Evolutionary conservation across 2,888 invertebrate genomes (phyloP), one percentile per base, ranked within the genome.

Genomic region (Pristionchus fissidentatus): DNA sequence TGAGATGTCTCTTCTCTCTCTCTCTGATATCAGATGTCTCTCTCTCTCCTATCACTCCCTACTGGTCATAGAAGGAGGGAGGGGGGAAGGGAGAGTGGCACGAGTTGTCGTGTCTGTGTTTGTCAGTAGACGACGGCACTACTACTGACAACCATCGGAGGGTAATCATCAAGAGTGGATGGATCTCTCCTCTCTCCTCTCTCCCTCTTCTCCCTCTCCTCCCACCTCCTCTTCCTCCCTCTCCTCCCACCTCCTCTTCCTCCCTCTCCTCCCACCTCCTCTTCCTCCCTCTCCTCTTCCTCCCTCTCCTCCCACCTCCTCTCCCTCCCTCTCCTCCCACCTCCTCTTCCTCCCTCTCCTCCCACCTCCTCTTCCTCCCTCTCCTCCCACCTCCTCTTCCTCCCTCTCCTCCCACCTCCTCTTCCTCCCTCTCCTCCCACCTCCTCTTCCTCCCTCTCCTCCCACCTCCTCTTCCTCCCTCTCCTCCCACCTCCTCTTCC

Each of bases 121-220:
- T 70, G 70, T 70, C 70, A 66, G 66, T 66, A 35, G 13, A 22
- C 41, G 15, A 38, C n/a, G 32, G 60, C 29, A 26, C 70, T 41
- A 70, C 70, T 70, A 70, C 38, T 70, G 70, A 70, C 70, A 70
- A 70, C 70, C 70, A 35, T 32, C n/a, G n/a, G n/a, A 38, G 70
- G 43, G 70, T 70, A 70, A 70, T 70, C 70, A 70, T 70, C 70
- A 70, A 70, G 70, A 70, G 70, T 70, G 70, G 70, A 41, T 70
- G 66, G 66, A 15, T 26, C n/a, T 70, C 60, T 60, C 60, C 15
- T 32, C 43, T 26, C 62, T 19, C 62, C 62, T 62, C 62, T 41
- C 70, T n/a, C n/a, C 8, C 22, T n/a, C n/a, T n/a, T n/a, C 8
- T 26, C 43, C 26, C 70, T n/a, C 66, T 7, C 66, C 66, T 66